phyloP scores from a whole-genome alignment of 1,140 invertebrate genomes.

The Agrypnia vestita region DNA sequence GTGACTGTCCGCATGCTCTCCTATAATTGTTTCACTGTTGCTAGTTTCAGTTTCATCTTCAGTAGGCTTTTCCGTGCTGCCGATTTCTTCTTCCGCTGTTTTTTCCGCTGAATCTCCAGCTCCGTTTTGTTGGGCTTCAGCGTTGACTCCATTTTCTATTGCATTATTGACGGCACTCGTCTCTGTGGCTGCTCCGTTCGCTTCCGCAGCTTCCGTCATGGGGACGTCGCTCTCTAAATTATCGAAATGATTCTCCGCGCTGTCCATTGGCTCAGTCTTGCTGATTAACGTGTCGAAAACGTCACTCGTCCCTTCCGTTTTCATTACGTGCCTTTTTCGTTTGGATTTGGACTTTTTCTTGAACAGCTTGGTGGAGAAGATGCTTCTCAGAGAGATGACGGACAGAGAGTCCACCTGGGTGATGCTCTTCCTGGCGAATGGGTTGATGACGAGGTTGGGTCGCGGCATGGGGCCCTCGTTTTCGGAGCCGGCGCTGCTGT shows the following conservation, averaged over 20 bases:
- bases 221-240: not conserved
- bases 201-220: not conserved
- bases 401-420: constrained; percentile 53
- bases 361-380: constrained; percentile 56
- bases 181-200: not conserved
- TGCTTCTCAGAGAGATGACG: constrained; percentile 52
- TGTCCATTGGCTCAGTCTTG: constrained; percentile 22
- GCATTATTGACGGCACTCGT: not conserved
- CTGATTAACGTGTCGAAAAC: constrained; percentile 19
- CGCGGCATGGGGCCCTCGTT: not conserved
- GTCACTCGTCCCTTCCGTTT: not conserved
- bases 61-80: too few species aligned
- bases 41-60: too few species aligned
- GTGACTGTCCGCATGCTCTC: too few species aligned
- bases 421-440: constrained; percentile 52
- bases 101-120: not conserved
- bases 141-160: constrained; percentile 4
- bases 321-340: constrained; percentile 27
- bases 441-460: constrained; percentile 55
- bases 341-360: constrained; percentile 48
- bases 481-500: constrained; percentile 45
- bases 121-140: not conserved
- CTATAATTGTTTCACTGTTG: too few species aligned
- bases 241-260: constrained; percentile 9
- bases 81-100: not conserved